Evolutionary conservation across 2,797 vertebrate species (phyloP), one percentile per base, ranked within the genome.

Genomic region (Hyperoplus immaculatus): DNA sequence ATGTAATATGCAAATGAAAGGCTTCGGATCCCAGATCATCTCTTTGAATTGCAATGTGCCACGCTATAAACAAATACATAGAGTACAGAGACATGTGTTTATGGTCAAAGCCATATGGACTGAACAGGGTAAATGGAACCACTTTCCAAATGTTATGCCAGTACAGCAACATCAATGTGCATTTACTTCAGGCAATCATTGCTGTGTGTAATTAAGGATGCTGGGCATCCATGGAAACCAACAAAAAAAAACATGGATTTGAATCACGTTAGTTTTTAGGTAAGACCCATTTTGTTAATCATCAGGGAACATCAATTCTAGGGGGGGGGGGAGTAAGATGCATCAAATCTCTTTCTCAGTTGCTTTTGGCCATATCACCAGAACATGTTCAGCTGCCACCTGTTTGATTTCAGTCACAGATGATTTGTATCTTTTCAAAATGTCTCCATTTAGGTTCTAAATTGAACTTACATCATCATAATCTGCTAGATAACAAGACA

Each of bases 381-480:
- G 55, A 78, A 79, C 54, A 72, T 84, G 74, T 75, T 85, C 61
- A 78, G 60, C 73, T 49, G 58, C 82, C 84, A 87, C 86, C 82
- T 88, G 86, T 88, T 85, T 67, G 49, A 64, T 72, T 78, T 78
- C 54, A 72, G 73, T 29, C 63, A 69, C 81, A 77, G 82, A 87
- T 64, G 63, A 81, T 69, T 81, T 79, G 46, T 70, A 43, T 72
- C 42, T 72, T 54, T 39, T 43, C 59, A 75, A 78, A 85, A 75
- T 70, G 72, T 84, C 63, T 29, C 70, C 39, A 18, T 72, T 70
- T 64, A 58, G 47, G 45, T 68, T 84, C 75, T 72, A 61, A 78
- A 72, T 80, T 38, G 69, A 66, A 46, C 58, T 67, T 69, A 57
- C 62, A 67, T 14, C 55, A 11, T 66, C 56, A 46, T 55, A 77